These are phyloP conservation scores for Machimus atricapillus DNA, from an alignment of 2,888 invertebrate genomes.

Conservation along the genomic window DNA sequence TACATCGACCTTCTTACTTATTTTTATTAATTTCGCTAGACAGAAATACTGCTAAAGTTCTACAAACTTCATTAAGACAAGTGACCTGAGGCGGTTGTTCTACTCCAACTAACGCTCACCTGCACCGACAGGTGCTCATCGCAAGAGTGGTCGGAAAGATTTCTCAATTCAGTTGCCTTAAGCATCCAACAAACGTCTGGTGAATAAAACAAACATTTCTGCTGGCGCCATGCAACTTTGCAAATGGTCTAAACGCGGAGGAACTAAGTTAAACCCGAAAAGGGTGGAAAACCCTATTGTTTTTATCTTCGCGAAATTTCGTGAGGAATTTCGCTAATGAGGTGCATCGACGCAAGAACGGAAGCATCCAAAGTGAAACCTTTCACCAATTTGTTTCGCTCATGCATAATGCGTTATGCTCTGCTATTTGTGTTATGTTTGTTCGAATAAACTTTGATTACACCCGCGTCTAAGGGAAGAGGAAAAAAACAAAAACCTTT, in stretches of 20 bases:
- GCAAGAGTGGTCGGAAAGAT: not conserved
- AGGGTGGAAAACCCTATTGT: not conserved
- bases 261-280: not conserved
- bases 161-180: not conserved
- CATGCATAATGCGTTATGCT: not conserved
- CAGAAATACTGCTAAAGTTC: not conserved
- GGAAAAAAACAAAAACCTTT: not conserved
- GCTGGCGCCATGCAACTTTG: not conserved
- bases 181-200: not conserved
- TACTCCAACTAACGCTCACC: not conserved
- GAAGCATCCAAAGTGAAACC: not conserved
- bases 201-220: not conserved
- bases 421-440: not conserved
- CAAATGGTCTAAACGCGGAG: not conserved
- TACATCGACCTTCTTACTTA: not conserved
- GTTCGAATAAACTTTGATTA: not conserved
- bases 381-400: not conserved
- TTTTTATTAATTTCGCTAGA: not conserved
- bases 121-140: not conserved
- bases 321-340: conserved; percentile 44
- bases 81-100: not conserved
- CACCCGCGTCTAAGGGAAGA: not conserved
- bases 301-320: conserved; percentile 1
- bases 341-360: not conserved
- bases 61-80: not conserved